Evolutionary conservation across 2,113 vertebrate species (phyloP).

Genomic region (Oreochromis aureus): DNA sequence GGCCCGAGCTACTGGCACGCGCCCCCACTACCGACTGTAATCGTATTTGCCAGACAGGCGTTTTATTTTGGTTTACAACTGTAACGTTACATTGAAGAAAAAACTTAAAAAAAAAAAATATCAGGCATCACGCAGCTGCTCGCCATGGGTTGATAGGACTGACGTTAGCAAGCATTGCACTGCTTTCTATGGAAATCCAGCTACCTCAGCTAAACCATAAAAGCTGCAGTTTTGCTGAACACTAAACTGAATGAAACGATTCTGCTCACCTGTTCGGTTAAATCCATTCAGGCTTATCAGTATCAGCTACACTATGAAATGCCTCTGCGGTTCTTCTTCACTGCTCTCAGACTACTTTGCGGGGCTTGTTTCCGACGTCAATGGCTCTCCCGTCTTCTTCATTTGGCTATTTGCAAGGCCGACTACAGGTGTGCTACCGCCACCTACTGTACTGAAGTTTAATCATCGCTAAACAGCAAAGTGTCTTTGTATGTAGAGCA

Average conservation of each 20-base stretch:
- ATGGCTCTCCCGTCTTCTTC: background rate
- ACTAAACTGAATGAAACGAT: background rate
- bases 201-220: background rate
- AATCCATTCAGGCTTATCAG: constrained; percentile 50
- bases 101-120: accelerated
- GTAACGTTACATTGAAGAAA: background rate
- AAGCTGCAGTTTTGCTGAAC: background rate
- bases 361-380: background rate
- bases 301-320: background rate
- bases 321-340: background rate
- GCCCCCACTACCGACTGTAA: accelerated
- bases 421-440: background rate
- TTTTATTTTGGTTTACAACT: background rate
- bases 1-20: background rate
- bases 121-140: background rate
- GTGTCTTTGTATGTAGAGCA: background rate
- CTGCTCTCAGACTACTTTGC: background rate
- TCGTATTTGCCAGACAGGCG: background rate
- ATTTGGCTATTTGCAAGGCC: background rate
- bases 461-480: background rate
- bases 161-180: background rate
- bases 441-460: background rate
- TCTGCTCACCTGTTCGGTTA: constrained; percentile 60
- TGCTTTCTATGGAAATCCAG: background rate
- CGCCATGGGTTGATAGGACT: background rate